These are phyloP conservation scores for Lepisosteus osseus DNA, from an alignment of 2,113 vertebrate species.

Conservation along the genomic window DNA sequence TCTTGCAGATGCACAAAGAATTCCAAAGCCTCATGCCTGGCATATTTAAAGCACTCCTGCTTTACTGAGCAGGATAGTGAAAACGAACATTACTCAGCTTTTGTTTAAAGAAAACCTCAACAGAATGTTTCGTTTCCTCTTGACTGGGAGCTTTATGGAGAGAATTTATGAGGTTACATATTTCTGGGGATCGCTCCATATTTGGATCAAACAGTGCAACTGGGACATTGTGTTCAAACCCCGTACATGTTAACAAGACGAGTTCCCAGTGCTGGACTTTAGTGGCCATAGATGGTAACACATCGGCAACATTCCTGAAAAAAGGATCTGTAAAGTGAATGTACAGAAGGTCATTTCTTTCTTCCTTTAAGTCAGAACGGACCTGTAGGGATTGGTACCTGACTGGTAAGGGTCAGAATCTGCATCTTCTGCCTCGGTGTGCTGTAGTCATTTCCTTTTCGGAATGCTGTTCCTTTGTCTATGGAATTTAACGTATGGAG, in stretches of 20 bases:
- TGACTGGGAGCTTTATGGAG: neutral
- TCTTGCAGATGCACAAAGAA: neutral
- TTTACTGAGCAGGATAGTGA: neutral
- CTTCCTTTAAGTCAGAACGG: too few species aligned
- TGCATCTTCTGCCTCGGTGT: too few species aligned
- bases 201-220: neutral
- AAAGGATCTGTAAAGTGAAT: conserved; percentile 8
- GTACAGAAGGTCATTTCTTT: too few species aligned
- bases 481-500: too few species aligned
- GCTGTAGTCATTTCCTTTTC: too few species aligned
- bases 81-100: neutral
- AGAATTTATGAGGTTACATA: neutral
- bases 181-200: neutral
- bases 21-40: neutral
- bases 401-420: too few species aligned
- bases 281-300: conserved; percentile 30
- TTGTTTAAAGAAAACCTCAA: conserved; percentile 4
- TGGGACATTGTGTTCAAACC: conserved; percentile 11
- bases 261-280: conserved; percentile 14
- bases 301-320: neutral
- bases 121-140: neutral
- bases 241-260: conserved; percentile 14
- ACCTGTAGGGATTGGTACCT: too few species aligned
- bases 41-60: neutral
- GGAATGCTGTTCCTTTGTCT: too few species aligned